phyloP scores from a whole-genome alignment of 2,797 vertebrate genomes.

The Trachops cirrhosus region DNA sequence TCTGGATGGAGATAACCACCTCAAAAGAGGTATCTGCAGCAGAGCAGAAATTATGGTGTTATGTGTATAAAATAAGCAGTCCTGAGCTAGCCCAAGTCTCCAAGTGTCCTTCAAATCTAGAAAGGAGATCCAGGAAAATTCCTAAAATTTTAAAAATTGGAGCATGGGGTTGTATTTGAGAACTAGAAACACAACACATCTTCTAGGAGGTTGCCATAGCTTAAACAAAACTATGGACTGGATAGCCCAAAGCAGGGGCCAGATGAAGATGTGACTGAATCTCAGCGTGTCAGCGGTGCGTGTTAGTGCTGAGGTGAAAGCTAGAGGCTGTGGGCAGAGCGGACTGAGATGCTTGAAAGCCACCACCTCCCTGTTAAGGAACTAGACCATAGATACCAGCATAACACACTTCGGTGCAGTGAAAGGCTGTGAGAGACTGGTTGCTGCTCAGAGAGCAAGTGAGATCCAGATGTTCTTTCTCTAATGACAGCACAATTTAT shows the following conservation, averaged over 20 bases:
- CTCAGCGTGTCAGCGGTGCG: not conserved
- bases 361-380: not conserved
- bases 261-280: not conserved
- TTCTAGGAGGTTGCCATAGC: not conserved
- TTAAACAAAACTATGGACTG: not conserved
- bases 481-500: not conserved
- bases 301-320: not conserved
- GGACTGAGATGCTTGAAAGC: not conserved
- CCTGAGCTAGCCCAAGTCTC: too few relatives aligned
- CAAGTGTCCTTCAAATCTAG: not conserved
- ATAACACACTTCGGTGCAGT: not conserved
- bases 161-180: not conserved
- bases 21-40: not conserved
- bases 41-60: not conserved
- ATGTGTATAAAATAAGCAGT: not conserved
- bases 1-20: not conserved
- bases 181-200: not conserved
- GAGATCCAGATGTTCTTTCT: not conserved
- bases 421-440: not conserved
- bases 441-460: not conserved
- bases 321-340: not conserved
- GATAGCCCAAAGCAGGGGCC: not conserved
- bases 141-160: not conserved
- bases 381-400: not conserved
- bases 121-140: not conserved